Percentiles rank a stretch among this genome's conserved stretches.
Evolutionary conservation across 1,140 invertebrate genomes (phyloP).

Genomic region (Drosophila mojavensis): DNA sequence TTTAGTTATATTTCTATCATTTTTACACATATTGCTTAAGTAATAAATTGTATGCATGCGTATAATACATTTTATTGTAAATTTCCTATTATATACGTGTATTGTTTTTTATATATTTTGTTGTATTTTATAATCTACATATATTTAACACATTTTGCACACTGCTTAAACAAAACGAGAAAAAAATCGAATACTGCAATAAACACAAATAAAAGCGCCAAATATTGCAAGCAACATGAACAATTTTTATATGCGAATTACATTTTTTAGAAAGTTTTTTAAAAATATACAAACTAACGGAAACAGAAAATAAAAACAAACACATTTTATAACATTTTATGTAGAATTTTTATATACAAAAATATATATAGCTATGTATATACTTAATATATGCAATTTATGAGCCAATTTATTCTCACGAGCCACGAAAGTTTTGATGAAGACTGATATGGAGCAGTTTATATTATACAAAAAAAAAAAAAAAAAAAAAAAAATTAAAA

Average conservation of each 20-base stretch:
- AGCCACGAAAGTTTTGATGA: conserved; percentile 64
- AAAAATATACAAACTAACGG: conserved; percentile 45
- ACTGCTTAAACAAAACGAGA: conserved; percentile 14
- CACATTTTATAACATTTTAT: conserved; percentile 69
- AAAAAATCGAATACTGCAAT: conserved; percentile 31
- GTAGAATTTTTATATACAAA: conserved; percentile 58
- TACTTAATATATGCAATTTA: conserved; percentile 59
- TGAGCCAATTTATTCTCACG: conserved; percentile 71
- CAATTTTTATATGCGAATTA: conserved; percentile 41
- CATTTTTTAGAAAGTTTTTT: conserved; percentile 67
- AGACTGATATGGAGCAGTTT: conserved; percentile 73
- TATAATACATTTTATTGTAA: conserved; percentile 57
- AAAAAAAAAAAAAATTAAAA: not conserved
- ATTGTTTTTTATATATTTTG: conserved; percentile 31
- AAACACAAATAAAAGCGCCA: conserved; percentile 51
- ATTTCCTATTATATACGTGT: conserved; percentile 51
- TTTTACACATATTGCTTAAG: conserved; percentile 16
- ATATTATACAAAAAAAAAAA: conserved; percentile 27
- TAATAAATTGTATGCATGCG: conserved; percentile 57
- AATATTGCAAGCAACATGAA: conserved; percentile 60
- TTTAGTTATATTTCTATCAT: conserved; percentile 31
- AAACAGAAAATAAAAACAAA: conserved; percentile 14
- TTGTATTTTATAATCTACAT: conserved; percentile 29
- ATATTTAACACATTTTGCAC: conserved; percentile 32
- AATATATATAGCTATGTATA: conserved; percentile 37